Evolutionary conservation across 2,797 vertebrate genomes (phyloP), one percentile per base, ranked within the genome.

Genomic region (Psittacula echo): DNA sequence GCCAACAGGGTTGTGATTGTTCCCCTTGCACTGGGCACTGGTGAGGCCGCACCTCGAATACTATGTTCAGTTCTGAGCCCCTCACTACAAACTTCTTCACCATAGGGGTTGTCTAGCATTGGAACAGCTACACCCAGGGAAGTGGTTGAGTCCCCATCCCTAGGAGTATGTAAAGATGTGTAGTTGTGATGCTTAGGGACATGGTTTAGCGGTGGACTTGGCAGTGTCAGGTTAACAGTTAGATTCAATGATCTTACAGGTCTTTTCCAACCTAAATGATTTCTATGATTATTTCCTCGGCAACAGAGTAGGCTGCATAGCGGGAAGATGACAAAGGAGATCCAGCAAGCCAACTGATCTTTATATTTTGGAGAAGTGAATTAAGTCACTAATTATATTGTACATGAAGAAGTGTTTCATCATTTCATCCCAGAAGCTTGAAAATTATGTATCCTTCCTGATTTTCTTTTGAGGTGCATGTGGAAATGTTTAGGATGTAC

Each of bases 21-120:
- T 5, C 9, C 11, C 1, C 13, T 42, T 37, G 6, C 29, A 3
- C 45, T 47, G 0, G 0, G 11, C 34, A 17, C n/a, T 64, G 30
- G 30, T 64, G 48, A 68, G 54, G 23, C 2, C 0, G 2, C 29
- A 45, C 42, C 32, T 78, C 3, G 5, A 45, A 8, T 61, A 7
- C 34, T 44, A 10, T 45, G 29, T 26, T 17, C 21, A 19, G 8
- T 62, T 62, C 18, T 68, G 54, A 24, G 42, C 19, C 21, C 5
- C 34, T 71, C 42, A 14, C 42, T 48, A 1, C 30, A 56, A 23
- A 20, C 14, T 27, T 50, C 12, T 68, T 78, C 24, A 8, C 42
- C 22, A 7, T 9, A 68, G 27, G 18, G 6, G 9, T 56, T 84
- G 32, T 30, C 60, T 67, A 34, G 41, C 34, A 14, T 11, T 67